phyloP scores from a whole-genome alignment of 1,140 invertebrate species.

The Penaeus chinensis region DNA sequence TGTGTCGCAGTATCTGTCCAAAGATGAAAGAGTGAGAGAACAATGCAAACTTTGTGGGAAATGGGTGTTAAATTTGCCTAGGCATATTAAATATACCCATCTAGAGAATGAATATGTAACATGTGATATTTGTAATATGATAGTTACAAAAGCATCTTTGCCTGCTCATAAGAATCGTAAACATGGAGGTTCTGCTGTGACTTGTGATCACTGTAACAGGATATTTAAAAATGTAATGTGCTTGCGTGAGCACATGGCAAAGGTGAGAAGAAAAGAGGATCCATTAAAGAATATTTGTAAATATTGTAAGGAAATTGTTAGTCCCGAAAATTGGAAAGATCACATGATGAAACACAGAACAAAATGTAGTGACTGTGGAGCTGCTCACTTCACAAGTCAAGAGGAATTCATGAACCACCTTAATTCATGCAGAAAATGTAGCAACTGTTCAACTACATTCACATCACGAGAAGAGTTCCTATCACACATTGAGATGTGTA shows the following conservation, averaged over 20 bases:
- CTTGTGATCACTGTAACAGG: conserved; percentile 52
- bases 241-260: conserved; percentile 46
- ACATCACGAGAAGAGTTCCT: conserved; percentile 39
- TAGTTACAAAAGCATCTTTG: conserved; percentile 43
- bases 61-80: conserved; percentile 39
- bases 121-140: conserved; percentile 33
- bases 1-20: conserved; percentile 13
- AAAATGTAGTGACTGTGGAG: conserved; percentile 51
- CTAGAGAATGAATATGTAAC: conserved; percentile 43
- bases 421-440: conserved; percentile 44
- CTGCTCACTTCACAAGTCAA: conserved; percentile 33
- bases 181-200: conserved; percentile 52
- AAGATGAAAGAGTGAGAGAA: conserved; percentile 43
- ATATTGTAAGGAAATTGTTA: conserved; percentile 38
- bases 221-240: conserved; percentile 54
- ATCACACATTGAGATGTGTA: conserved; percentile 45
- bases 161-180: conserved; percentile 54
- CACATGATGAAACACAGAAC: conserved; percentile 42
- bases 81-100: conserved; percentile 42
- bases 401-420: conserved; percentile 48
- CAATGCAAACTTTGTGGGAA: conserved; percentile 52
- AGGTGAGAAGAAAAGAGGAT: conserved; percentile 45
- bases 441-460: conserved; percentile 42
- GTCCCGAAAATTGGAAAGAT: conserved; percentile 43
- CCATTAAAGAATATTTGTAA: conserved; percentile 43